Evolutionary conservation across 2,888 invertebrate genomes (phyloP), one percentile per base, ranked within the genome.

Genomic region (Argyra leucocephala): DNA sequence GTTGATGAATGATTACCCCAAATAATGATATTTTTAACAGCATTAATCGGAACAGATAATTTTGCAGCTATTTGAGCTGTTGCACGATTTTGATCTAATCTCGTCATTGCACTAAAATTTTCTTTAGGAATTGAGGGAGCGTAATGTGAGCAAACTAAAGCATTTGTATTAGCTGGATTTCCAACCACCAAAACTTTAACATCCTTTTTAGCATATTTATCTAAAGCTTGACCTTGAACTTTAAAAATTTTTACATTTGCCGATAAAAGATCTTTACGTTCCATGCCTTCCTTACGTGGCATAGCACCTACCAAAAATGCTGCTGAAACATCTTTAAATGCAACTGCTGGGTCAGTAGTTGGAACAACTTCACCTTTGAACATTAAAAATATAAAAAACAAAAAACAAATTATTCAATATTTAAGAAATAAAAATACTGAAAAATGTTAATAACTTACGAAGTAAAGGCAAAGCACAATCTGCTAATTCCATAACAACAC

Each of bases 1-100:
- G 99, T 99, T 6, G 95, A 93, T 0, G 98, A 98, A 80, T 99
- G 99, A 81, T 99, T 99, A 61, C 99, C 99, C 99, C 99, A 99
- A 78, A 99, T 98, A 68, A 96, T 90, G 21, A 96, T 89, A 77
- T 96, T 96, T 74, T 86, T 86, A 0, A 97, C 91, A 75, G 88
- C 84, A 68, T 86, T 85, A 31, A 93, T 88, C 68, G 85, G 84
- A 1, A 87, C 83, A 21, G 84, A 84, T 57, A 90, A 72, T 75
- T 86, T 87, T n/a, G 84, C 82, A 37, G 92, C 91, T 70, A 93
- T 81, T 81, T 96, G 95, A 66, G 93, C 90, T 74, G 89, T 89
- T 6, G 98, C 98, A 74, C 99, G 88, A 81, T 99, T 99, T 79
- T 99, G 98, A 81, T 99, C 99, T 63, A 99, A 84, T 69, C 99